Conservation (phyloP, 2,797 vertebrate species). For the Potorous gilbertii region DNA sequence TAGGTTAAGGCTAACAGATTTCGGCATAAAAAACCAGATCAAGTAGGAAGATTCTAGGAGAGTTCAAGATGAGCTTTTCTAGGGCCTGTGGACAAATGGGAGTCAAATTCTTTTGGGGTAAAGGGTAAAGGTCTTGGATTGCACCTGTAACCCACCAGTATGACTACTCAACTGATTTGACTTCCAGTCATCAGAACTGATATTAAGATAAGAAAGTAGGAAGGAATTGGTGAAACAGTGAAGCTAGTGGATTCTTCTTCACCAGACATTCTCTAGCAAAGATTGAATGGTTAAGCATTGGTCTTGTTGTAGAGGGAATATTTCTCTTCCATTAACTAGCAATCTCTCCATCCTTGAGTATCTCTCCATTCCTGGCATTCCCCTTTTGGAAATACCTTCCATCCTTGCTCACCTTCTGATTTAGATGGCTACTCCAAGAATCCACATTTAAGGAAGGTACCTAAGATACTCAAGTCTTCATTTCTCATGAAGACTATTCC, state of each 20-base stretch:
- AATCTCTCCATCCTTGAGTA: neutral
- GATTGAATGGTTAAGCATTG: neutral
- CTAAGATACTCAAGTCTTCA: neutral
- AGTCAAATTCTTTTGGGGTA: too few species aligned
- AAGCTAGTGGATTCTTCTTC: neutral
- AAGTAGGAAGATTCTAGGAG: too few species aligned
- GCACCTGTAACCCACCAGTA: neutral
- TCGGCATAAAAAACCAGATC: too few species aligned
- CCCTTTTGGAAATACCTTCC: too few species aligned
- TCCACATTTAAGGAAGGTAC: neutral
- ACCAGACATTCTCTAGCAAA: neutral
- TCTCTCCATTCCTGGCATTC: neutral
- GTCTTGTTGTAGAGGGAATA: neutral
- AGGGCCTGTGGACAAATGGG: too few species aligned
- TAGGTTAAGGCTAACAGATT: too few species aligned
- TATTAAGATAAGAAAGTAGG: neutral
- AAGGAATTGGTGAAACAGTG: neutral
- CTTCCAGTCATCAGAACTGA: neutral
- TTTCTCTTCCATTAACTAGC: neutral
- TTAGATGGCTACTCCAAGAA: neutral
- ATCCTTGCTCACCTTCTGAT: neutral
- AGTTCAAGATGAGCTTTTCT: too few species aligned
- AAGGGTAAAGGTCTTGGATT: too few species aligned
- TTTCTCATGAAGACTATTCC: too few species aligned
- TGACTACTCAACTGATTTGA: neutral